phyloP scores from a whole-genome alignment of 2,797 vertebrate species.

The Muraenolepis orangiensis region DNA sequence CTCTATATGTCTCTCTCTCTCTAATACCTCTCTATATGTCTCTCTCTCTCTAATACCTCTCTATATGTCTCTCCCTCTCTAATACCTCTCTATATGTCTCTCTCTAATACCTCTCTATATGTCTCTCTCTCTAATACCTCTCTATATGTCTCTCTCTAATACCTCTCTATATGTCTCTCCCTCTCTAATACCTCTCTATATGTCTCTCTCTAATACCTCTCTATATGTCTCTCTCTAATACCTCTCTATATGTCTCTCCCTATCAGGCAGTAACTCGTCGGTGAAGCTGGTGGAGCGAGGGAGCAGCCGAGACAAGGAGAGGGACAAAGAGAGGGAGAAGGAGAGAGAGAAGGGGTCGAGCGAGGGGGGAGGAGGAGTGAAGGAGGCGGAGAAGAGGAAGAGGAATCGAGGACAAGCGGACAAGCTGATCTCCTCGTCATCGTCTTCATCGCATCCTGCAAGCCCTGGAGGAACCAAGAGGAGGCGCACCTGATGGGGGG shows the following conservation, averaged over 20 bases:
- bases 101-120: too few species aligned
- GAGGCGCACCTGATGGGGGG: constrained; percentile 53
- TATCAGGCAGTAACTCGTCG: constrained; percentile 68
- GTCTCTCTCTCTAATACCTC: too few species aligned
- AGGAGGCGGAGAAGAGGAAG: constrained; percentile 62
- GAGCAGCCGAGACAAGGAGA: constrained; percentile 48
- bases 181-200: too few species aligned
- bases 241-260: constrained; percentile 17
- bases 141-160: too few species aligned
- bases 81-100: too few species aligned
- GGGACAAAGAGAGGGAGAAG: background rate
- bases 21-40: too few species aligned
- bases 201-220: too few species aligned
- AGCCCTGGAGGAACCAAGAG: constrained; percentile 64
- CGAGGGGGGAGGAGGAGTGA: constrained; percentile 47
- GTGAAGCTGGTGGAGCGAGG: constrained; percentile 61
- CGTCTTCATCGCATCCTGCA: constrained; percentile 62
- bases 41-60: too few species aligned
- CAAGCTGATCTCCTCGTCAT: constrained; percentile 62
- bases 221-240: too few species aligned
- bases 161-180: too few species aligned
- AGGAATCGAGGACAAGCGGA: constrained; percentile 50
- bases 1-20: too few species aligned
- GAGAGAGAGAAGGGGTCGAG: constrained; percentile 31
- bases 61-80: too few species aligned